Conservation (phyloP, 2,113 vertebrate genomes). For the Noturus placidus region DNA sequence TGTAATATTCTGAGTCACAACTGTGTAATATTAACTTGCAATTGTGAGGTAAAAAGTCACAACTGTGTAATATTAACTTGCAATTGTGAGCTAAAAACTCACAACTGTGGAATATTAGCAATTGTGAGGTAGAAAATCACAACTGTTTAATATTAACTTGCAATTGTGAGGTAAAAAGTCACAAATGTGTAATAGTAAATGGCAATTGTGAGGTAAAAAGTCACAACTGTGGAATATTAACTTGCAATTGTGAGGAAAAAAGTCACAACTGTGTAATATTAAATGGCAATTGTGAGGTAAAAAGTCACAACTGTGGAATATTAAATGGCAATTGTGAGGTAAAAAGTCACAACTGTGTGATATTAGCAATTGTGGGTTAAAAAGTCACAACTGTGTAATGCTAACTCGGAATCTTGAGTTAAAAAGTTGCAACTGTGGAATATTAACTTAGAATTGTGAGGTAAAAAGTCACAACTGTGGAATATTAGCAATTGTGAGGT, state of each 20-base stretch:
- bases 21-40: too few species aligned
- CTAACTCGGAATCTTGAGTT: too few species aligned
- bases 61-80: neutral
- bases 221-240: neutral
- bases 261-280: too few species aligned
- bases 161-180: neutral
- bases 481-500: too few species aligned
- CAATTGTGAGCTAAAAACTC: neutral
- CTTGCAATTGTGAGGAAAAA: neutral
- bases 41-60: neutral
- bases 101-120: neutral
- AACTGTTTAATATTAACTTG: neutral
- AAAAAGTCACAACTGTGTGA: neutral
- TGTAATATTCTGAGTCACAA: neutral
- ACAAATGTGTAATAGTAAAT: neutral
- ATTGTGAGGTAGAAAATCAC: neutral
- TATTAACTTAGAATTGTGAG: too few species aligned
- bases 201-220: neutral
- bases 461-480: too few species aligned
- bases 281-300: neutral
- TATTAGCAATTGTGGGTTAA: neutral
- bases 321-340: neutral
- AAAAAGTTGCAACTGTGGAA: too few species aligned
- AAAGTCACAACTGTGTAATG: neutral
- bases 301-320: neutral